Evolutionary conservation across 2,113 vertebrate genomes (phyloP).

Genomic region (Perca fluviatilis): DNA sequence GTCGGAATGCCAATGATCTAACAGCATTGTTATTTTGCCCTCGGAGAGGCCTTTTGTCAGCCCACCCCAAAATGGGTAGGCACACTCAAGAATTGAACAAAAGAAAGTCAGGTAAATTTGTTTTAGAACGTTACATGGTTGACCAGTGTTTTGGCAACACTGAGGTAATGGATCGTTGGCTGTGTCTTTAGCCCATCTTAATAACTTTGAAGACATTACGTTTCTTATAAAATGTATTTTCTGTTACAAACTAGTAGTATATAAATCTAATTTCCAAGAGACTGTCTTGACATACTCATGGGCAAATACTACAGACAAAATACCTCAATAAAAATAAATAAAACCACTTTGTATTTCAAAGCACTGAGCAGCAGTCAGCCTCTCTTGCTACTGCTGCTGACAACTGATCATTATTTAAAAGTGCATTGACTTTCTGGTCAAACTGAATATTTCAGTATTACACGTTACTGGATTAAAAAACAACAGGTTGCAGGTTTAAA

Average conservation of each 20-base stretch:
- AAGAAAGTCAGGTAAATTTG: no score
- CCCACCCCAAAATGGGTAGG: no score
- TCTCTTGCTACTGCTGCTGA: not conserved
- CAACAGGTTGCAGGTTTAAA: not conserved
- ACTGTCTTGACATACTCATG: not conserved
- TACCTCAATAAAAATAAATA: not conserved
- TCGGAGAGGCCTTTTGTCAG: no score
- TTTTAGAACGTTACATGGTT: no score
- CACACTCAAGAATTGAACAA: no score
- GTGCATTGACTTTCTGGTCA: not conserved
- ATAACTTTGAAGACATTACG: no score
- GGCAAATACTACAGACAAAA: not conserved
- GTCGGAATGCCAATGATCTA: no score
- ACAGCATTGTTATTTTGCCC: no score
- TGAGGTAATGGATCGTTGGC: no score
- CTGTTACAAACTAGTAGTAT: not conserved
- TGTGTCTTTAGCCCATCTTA: not conserved
- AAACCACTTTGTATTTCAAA: not conserved
- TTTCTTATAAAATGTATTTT: not conserved
- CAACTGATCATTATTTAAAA: slow-evolving; percentile 11
- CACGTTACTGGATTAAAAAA: not conserved
- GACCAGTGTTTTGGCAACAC: no score
- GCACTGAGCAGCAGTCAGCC: not conserved
- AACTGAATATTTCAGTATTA: slow-evolving; percentile 1
- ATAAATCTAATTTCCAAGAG: not conserved